phyloP scores from a whole-genome alignment of 64 coral and sea anemone species.

The Pachyseris speciosa region DNA sequence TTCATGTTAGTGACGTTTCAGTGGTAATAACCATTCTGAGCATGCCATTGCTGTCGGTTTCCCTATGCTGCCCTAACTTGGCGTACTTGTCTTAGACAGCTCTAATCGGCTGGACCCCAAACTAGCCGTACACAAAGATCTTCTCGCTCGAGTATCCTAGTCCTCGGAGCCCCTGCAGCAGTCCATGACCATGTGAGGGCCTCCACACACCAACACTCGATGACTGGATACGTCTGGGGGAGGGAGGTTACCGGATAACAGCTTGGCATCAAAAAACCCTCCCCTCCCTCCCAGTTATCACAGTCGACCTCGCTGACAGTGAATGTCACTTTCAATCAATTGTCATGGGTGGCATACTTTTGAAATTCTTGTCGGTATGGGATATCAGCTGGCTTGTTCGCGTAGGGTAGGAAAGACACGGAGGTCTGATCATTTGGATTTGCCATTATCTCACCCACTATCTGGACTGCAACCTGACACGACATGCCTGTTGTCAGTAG shows the following conservation, averaged over 20 bases:
- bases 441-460: conserved; percentile 43
- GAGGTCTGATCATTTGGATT: conserved; percentile 14
- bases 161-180: conserved; percentile 32
- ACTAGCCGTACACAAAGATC: conserved; percentile 66
- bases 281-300: conserved; percentile 60
- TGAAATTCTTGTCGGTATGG: conserved; percentile 47
- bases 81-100: conserved; percentile 51
- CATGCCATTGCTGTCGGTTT: not conserved
- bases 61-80: conserved; percentile 23
- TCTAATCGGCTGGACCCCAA: conserved; percentile 49
- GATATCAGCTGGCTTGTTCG: conserved; percentile 28
- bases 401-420: not conserved
- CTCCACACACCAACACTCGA: conserved; percentile 49
- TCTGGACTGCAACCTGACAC: conserved; percentile 41
- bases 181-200: conserved; percentile 35
- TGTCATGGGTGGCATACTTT: not conserved
- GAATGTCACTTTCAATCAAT: conserved; percentile 14
- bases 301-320: conserved; percentile 39
- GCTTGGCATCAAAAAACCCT: conserved; percentile 50
- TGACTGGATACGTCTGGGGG: conserved; percentile 25
- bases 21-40: not conserved
- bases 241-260: conserved; percentile 40
- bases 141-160: conserved; percentile 51
- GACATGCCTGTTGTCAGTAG: conserved; percentile 23
- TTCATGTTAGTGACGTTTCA: not conserved